Evolutionary conservation across 2,113 vertebrate genomes (phyloP), one percentile per base, ranked within the genome.

Genomic region (Leiothrix lutea): DNA sequence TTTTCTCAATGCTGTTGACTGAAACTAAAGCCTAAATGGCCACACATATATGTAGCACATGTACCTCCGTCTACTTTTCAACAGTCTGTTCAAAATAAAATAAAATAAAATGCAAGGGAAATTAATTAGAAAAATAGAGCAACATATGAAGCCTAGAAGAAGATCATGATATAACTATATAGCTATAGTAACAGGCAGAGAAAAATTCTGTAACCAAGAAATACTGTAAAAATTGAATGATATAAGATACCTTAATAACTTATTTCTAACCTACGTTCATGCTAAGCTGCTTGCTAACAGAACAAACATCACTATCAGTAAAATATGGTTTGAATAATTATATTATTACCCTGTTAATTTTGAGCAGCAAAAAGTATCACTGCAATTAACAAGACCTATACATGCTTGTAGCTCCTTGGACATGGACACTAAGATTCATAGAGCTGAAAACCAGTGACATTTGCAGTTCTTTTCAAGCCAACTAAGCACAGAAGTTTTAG

Each of bases 41-140:
- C 31, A 13, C 0, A 3, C 40, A 35, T 5, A 38, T 67, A 47
- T 4, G 0, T 40, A 74, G 45, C 20, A 48, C 14, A 21, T 5
- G 2, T 2, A 84, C 56, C 19, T 57, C 3, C 0, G 24, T 72
- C 31, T 61, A 7, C 19, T 65, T 56, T 60, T 54, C 11, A 80
- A 33, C 9, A 58, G 4, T 13, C 28, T 12, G 1, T 50, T 82
- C 16, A 44, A 74, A 90, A 69, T 10, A 80, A 79, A 82, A 69
- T 10, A 80, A 79, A 82, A 35, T 18, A 80, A 2, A 0, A 31
- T 57, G 24, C 11, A 53, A 44, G 12, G 5, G 6, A 88, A 54
- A 50, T 47, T 71, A 53, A 17, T 71, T 85, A 50, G 6, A 67
- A 4, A 71, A 58, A 72, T 60, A 47, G 17, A 69, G 5, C 11